Conservation (phyloP, 2,797 vertebrate species). For the Rachycentron canadum region DNA sequence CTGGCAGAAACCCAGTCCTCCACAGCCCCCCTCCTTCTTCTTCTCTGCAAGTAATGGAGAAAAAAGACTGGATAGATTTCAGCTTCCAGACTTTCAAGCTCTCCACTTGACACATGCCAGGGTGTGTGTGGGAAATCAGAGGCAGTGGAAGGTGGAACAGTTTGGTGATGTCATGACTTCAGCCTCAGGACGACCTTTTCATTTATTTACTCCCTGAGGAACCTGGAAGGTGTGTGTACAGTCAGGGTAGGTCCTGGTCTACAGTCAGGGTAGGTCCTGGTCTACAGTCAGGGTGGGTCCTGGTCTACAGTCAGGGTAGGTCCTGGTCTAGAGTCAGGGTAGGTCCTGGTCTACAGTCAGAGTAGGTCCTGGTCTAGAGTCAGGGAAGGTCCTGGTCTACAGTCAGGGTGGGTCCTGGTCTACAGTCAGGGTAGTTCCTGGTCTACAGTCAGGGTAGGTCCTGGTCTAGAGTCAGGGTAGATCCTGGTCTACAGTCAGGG, state of each 20-base stretch:
- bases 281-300: too few relatives aligned
- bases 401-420: too few relatives aligned
- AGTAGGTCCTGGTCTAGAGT: too few relatives aligned
- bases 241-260: not conserved
- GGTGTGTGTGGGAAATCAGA: slow-evolving; percentile 42
- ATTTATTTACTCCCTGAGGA: slow-evolving; percentile 19
- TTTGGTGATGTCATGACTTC: slow-evolving; percentile 30
- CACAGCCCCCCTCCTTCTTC: slow-evolving; percentile 9
- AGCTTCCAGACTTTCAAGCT: slow-evolving; percentile 34
- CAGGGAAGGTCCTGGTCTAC: too few relatives aligned
- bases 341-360: too few relatives aligned
- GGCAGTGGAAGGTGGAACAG: slow-evolving; percentile 37
- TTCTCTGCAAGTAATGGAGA: slow-evolving; percentile 37
- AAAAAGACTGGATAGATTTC: slow-evolving; percentile 50
- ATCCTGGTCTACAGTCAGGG: too few relatives aligned
- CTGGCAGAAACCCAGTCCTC: slow-evolving; percentile 35
- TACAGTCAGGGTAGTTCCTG: too few relatives aligned
- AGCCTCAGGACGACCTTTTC: slow-evolving; percentile 32
- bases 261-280: too few relatives aligned
- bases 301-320: too few relatives aligned
- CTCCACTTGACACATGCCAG: slow-evolving; percentile 55
- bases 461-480: too few relatives aligned
- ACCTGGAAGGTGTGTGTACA: slow-evolving; percentile 3
- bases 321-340: too few relatives aligned
- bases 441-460: too few relatives aligned